Percentiles rank a stretch among this genome's conserved stretches.
These are phyloP conservation scores for Drosophila jambulina DNA, from an alignment of 1,140 invertebrate genomes.

Conservation along the genomic window DNA sequence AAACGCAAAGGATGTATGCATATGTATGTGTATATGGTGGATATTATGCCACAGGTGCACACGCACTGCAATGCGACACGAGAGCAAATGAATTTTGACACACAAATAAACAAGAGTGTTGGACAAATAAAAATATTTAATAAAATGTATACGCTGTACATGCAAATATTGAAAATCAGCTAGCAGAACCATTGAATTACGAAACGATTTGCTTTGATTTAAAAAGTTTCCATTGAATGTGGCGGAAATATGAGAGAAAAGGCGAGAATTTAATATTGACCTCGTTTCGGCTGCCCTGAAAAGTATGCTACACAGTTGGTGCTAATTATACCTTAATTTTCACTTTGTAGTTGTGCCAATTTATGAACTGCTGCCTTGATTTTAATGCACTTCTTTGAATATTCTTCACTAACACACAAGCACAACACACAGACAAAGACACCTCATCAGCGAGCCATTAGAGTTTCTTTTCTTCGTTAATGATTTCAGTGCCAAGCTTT, in stretches of 20 bases:
- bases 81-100: conserved; percentile 44
- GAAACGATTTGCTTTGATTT: conserved; percentile 38
- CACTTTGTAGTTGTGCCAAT: conserved; percentile 27
- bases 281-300: neutral
- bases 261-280: neutral
- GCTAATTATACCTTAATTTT: conserved; percentile 31
- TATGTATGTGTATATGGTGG: neutral
- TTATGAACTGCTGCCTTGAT: conserved; percentile 40
- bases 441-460: conserved; percentile 38
- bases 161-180: conserved; percentile 16
- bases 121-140: conserved; percentile 45
- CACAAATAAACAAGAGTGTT: conserved; percentile 32
- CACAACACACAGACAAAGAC: conserved; percentile 7
- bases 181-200: conserved; percentile 5
- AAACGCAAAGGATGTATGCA: conserved; percentile 3
- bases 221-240: conserved; percentile 14
- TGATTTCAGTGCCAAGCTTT: conserved; percentile 35
- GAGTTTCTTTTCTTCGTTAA: conserved; percentile 52
- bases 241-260: neutral
- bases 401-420: conserved; percentile 3
- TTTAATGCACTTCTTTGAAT: conserved; percentile 23
- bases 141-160: conserved; percentile 20
- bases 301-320: conserved; percentile 21
- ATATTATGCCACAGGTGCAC: conserved; percentile 43
- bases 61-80: conserved; percentile 46